phyloP scores from a whole-genome alignment of 2,797 vertebrate species.

The Echeneis naucrates region DNA sequence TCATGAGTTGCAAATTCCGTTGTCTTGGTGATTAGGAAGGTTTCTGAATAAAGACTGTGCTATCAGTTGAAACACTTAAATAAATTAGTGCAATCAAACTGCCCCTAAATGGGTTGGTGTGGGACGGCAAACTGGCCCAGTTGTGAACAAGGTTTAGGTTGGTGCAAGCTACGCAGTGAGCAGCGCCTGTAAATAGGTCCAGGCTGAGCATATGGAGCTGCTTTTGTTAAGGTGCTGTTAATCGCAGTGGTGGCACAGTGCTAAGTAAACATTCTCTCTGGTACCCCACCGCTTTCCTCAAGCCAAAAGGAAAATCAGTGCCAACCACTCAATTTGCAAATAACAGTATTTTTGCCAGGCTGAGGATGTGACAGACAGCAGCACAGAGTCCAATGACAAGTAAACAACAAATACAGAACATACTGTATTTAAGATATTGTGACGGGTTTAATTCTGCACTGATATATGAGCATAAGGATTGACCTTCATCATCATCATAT shows the following conservation, averaged over 20 bases:
- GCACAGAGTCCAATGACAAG: conserved; percentile 40
- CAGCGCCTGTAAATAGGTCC: conserved; percentile 30
- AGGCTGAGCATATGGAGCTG: conserved; percentile 57
- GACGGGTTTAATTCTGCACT: background rate
- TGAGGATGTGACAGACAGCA: conserved; percentile 64
- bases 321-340: conserved; percentile 78
- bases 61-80: conserved; percentile 4
- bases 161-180: conserved; percentile 4
- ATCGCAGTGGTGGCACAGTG: conserved; percentile 52
- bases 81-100: background rate
- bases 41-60: conserved; percentile 37
- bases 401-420: conserved; percentile 33
- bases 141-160: background rate
- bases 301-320: conserved; percentile 74
- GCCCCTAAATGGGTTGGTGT: background rate
- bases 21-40: conserved; percentile 15
- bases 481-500: background rate
- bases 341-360: conserved; percentile 75
- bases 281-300: conserved; percentile 62
- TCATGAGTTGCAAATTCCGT: conserved; percentile 23
- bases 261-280: conserved; percentile 73
- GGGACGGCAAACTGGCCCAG: background rate
- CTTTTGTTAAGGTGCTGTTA: conserved; percentile 60
- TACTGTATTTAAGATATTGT: conserved; percentile 1
- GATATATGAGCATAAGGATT: background rate